Percentiles rank a stretch among this genome's conserved stretches.
Evolutionary conservation across 2,113 vertebrate species (phyloP).

Genomic region (Bubo bubo): DNA sequence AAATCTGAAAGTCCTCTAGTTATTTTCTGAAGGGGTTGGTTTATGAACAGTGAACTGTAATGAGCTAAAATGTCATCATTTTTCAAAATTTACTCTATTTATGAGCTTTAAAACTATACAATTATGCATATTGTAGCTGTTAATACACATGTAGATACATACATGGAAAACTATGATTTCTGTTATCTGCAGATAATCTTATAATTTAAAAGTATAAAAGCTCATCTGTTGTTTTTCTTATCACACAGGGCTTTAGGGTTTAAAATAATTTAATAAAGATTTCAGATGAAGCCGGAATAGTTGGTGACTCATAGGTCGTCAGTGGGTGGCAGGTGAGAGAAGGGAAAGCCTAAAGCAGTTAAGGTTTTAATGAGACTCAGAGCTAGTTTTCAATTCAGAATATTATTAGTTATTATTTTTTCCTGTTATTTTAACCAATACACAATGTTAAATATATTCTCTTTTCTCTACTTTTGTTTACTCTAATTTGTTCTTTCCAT

Average conservation of each 20-base stretch:
- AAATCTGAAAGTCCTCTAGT: not conserved
- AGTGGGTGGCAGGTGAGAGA: constrained; percentile 92
- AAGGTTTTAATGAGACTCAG: constrained; percentile 84
- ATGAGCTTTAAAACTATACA: not conserved
- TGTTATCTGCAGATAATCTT: not conserved
- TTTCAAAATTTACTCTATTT: not conserved
- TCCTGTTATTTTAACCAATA: constrained; percentile 77
- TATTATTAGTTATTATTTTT: constrained; percentile 73
- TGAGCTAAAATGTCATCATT: not conserved
- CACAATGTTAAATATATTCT: constrained; percentile 4
- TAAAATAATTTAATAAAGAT: constrained; percentile 92
- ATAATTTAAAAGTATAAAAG: constrained; percentile 64
- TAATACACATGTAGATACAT: not conserved
- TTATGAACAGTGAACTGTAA: not conserved
- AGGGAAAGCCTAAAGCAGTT: constrained; percentile 85
- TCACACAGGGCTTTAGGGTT: constrained; percentile 77
- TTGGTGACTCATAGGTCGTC: constrained; percentile 96
- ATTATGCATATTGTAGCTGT: not conserved
- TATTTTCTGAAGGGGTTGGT: not conserved
- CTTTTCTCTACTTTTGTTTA: constrained; percentile 1
- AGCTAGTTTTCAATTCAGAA: constrained; percentile 79
- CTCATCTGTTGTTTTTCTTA: constrained; percentile 72
- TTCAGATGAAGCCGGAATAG: constrained; percentile 86
- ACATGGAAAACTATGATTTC: not conserved
- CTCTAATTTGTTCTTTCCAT: constrained; percentile 4